Base-by-base conservation (phyloP, 1,140 invertebrate species). In the Drosophila ohnishii region DNA sequence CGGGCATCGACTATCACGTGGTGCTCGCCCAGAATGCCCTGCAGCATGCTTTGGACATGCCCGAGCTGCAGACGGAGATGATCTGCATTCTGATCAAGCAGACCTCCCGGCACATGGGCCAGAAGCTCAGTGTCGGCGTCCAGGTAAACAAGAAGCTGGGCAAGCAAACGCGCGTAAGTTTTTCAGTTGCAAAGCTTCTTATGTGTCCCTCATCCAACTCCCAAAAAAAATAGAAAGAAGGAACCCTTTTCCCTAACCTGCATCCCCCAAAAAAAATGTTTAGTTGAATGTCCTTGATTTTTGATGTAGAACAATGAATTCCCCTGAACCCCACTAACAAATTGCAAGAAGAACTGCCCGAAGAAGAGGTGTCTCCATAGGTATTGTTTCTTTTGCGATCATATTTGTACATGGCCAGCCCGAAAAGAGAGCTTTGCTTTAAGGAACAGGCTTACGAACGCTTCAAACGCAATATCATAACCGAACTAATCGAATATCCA, bases 1-100 rank as follows among this genome's bases (percentile, higher is more conserved):
- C 97, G 39, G 97, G 97, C 79, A 98, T 99, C 81, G 98, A 99
- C 92, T 98, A 98, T 92, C 98, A 99, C 90, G 97, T 99, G 78
- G 96, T 97, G 50, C 93, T 99, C 67, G 97, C 97, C 25, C 98
- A 99, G 94, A 98, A 98, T 92, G 96, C 97, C 10, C 93, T 99
- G 47, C 96, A 97, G 90, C 95, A 97, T 85, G 98, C 97, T 92
- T 93, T 99, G 47, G 96, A 97, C 79, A 95, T 96, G 90, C 94
- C 95, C 59, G 97, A 98, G 92, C 94, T 99, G 63, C 97, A 98
- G 90, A 95, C 96, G 86, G 98, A 99, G 94, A 94, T 99, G 89
- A 95, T 97, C 83, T 97, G 97, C 90, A 96, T 96, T 65, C 93
- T 99, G 67, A 96, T 98, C 80, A 97, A 97, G 92, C 98, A 99